phyloP scores from a whole-genome alignment of 1,140 invertebrate species.

The Lanistes nyassanus region DNA sequence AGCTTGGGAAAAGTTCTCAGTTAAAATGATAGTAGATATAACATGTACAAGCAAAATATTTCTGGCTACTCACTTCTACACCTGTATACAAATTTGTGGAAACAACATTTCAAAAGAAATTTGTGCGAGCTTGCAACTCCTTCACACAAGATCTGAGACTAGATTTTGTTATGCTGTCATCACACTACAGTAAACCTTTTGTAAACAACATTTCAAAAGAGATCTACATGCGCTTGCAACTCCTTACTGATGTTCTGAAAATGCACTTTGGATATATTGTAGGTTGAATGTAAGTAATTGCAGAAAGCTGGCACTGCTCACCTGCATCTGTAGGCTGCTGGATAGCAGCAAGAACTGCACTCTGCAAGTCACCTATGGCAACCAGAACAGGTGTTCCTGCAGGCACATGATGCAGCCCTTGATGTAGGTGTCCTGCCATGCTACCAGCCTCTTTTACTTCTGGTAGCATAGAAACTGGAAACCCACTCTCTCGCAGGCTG shows the following conservation, averaged over 20 bases:
- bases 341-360: constrained; percentile 82
- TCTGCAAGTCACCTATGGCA: constrained; percentile 85
- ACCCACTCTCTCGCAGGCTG: constrained; percentile 66
- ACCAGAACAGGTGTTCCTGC: constrained; percentile 77
- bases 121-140: too few relatives aligned
- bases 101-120: too few relatives aligned
- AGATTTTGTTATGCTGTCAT: too few relatives aligned
- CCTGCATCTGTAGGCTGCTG: constrained; percentile 72
- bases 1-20: too few relatives aligned
- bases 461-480: constrained; percentile 80
- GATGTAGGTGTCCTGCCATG: constrained; percentile 74
- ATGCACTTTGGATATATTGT: too few relatives aligned
- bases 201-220: neutral
- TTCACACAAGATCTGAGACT: too few relatives aligned
- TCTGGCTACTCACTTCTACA: too few relatives aligned
- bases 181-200: neutral
- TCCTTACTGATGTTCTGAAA: neutral
- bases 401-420: constrained; percentile 81
- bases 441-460: constrained; percentile 75
- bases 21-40: too few relatives aligned
- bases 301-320: too few relatives aligned
- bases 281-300: too few relatives aligned
- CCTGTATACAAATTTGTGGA: too few relatives aligned
- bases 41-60: too few relatives aligned
- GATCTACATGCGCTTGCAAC: neutral